Evolutionary conservation across 2,113 vertebrate species (phyloP).

Genomic region (Pygoscelis antarcticus): DNA sequence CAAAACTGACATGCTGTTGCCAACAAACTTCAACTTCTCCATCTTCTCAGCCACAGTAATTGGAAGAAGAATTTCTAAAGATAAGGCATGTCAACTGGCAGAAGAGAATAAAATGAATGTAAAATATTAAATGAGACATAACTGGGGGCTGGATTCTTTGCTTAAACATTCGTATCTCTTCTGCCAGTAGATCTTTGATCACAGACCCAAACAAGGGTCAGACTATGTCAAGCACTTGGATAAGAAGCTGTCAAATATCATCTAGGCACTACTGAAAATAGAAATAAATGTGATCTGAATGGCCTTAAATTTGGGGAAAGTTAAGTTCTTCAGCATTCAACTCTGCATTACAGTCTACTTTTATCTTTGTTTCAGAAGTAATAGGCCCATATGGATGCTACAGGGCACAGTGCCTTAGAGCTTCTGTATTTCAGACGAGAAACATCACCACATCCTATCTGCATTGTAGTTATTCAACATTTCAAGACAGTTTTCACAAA

Average conservation of each 20-base stretch:
- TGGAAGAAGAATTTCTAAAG: background rate
- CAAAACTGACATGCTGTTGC: background rate
- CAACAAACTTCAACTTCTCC: background rate
- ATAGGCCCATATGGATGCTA: background rate
- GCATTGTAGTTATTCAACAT: background rate
- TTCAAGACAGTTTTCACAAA: background rate
- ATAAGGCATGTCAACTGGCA: background rate
- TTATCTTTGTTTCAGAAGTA: background rate
- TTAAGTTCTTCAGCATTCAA: background rate
- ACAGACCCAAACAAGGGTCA: background rate
- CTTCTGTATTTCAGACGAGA: background rate
- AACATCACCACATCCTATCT: background rate
- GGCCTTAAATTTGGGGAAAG: background rate
- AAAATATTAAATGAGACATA: background rate
- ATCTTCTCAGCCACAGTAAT: background rate
- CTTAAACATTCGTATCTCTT: background rate
- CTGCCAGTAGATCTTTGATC: background rate
- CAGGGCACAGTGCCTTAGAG: background rate
- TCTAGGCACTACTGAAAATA: background rate
- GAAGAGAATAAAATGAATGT: background rate
- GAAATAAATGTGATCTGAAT: background rate
- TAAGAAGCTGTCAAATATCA: background rate
- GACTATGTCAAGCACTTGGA: background rate
- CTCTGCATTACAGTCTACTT: background rate
- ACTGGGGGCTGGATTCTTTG: background rate